Evolutionary conservation across 2,113 vertebrate genomes (phyloP).

Genomic region (Otis tarda): DNA sequence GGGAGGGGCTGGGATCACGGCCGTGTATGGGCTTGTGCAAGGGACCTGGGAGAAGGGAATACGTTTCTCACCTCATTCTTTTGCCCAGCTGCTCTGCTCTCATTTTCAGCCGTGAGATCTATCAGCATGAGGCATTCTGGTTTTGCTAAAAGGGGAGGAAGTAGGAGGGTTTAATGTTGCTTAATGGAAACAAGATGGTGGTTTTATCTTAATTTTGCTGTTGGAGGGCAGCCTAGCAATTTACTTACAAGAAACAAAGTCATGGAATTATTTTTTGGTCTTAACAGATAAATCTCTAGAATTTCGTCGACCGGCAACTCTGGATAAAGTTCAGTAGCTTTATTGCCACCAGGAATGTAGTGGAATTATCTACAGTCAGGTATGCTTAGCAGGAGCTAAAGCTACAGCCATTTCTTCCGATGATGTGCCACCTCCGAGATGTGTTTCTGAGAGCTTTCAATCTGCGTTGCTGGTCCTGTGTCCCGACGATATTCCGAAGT

Average conservation of each 20-base stretch:
- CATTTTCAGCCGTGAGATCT: background rate
- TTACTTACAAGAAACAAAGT: background rate
- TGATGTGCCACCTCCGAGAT: background rate
- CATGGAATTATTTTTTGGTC: background rate
- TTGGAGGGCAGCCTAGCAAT: background rate
- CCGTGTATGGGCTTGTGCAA: background rate
- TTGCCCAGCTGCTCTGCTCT: background rate
- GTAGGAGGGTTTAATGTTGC: background rate
- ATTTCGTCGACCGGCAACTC: background rate
- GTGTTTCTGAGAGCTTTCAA: background rate
- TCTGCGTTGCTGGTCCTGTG: background rate
- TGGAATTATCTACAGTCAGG: background rate
- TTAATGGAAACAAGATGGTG: background rate
- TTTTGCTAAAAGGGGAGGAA: background rate
- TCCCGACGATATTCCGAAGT: background rate
- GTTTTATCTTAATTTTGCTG: conserved; percentile 6
- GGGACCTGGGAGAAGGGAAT: background rate
- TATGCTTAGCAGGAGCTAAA: background rate
- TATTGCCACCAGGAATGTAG: background rate
- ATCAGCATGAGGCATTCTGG: background rate
- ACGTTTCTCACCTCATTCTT: background rate
- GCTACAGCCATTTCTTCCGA: background rate
- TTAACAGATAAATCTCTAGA: background rate
- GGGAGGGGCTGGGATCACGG: background rate
- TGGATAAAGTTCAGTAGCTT: background rate